Base-by-base conservation (phyloP, 2,888 invertebrate genomes). In the Torymus texanus region DNA sequence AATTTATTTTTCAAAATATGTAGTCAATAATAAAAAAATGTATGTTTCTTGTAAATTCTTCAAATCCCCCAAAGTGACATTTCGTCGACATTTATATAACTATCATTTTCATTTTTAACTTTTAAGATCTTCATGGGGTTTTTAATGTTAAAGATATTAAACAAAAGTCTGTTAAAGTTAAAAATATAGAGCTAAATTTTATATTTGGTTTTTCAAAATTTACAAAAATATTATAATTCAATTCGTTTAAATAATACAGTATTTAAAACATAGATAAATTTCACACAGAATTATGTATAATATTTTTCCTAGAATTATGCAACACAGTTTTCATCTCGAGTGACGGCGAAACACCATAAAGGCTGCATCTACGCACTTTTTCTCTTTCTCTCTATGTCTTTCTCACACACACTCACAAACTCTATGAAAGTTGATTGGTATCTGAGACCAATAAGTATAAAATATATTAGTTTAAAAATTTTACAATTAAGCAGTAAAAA, bases 401-500 rank as follows among this genome's bases (percentile, higher is more conserved):
- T 50, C 12, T 66, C 66, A 24, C 61, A n/a, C 29, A 18, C n/a
- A 18, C 41, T 13, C 56, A 16, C 58, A 70, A 56, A 63, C 16
- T 67, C 53, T 63, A 63, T 62, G 55, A 76, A 70, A 62, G 56
- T 76, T 76, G 58, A 70, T 21, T 76, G 76, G 70, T 67, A 68
- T 50, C 41, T 18, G 65, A 3, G 56, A 78, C 61, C 67, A 62
- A 78, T 66, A 66, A 14, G 62, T 78, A 78, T 74, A 78, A 78
- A 78, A 73, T 78, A 67, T 73, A 78, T 71, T 68, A 74, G 56
- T 72, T 74, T 58, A 63, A 68, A 68, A 78, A 68, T 73, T 68
- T 78, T 78, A 73, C 21, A 78, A 74, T 78, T 58, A 74, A 78
- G 63, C 78, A 68, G 63, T 78, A 78, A 58, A 78, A 78, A 68